Evolutionary conservation across 1,140 invertebrate species (phyloP), one percentile per base, ranked within the genome.

Genomic region (Trachymyrmex septentrionalis): DNA sequence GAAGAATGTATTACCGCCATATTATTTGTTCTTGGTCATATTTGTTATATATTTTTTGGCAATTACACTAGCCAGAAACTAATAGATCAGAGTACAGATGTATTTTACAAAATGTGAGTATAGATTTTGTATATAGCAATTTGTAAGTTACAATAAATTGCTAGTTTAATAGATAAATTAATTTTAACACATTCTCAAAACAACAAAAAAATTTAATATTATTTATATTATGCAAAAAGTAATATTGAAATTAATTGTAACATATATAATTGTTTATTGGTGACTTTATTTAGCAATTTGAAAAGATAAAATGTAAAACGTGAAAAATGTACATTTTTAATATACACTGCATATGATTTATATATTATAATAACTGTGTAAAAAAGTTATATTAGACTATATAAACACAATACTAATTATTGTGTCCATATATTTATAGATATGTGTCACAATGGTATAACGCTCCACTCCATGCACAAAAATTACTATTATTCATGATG

Each of bases 401-500:
- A 44, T 67, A 38, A 67, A 44, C 30, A 48, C n/a, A 44, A 69
- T 48, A 73, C 16, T 24, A 73, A 53, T 30, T 50, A 50, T 57
- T 75, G n/a, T 75, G 19, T 21, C 7, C 34, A 34, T 30, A 7
- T 55, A 50, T 80, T 21, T 48, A 30, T 44, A 84, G 80, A 59
- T 84, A 84, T 50, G 5, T 61, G 4, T 73, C 80, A 16, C 66
- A 84, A 48, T 84, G 80, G 80, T 84, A 84, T 27, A 1, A 24
- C 2, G 80, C 50, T 48, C 80, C 80, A 3, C 48, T 30, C 14
- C 80, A 63, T 34, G 34, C 80, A 14, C 80, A 84, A 73, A 84
- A 84, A 6, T 72, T 84, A 61, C 2, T 84, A 34, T 73, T 84
- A 27, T 73, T 84, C 0, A 73, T 84, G 61, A 84, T 84, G 80